Evolutionary conservation across 2,888 invertebrate genomes (phyloP), one percentile per base, ranked within the genome.

Genomic region (Athalia rosae): DNA sequence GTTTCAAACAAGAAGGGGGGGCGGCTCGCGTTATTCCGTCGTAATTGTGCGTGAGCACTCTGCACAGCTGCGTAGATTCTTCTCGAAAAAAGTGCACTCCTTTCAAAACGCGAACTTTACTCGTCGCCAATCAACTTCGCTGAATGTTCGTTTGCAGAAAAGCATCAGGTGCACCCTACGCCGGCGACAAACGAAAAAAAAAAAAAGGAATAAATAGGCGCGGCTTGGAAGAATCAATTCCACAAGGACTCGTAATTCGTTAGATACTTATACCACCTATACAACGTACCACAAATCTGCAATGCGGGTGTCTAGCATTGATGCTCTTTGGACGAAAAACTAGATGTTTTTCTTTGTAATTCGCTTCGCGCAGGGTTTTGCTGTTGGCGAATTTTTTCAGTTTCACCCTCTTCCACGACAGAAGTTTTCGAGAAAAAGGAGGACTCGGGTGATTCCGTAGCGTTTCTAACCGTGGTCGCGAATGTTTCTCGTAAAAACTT

Each of bases 21-120:
- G n/a, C 56, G 71, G 11, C 71, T 28, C 4, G 0, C 6, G 28
- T 8, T 69, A 43, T 69, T 56, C 50, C 8, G 69, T 13, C 13
- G 8, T 69, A 69, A 69, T 69, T 69, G 41, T 56, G 53, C 69
- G 69, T 69, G 28, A 43, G 53, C 53, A 69, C 0, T 11, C n/a
- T n/a, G 53, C 53, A 69, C 63, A n/a, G n/a, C 15, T 41, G 28
- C 28, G 28, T 41, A 41, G n/a, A 9, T 69, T 8, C 28, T 8
- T 15, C 43, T 28, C 28, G 28, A 3, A 43, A 69, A 53, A 69
- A 69, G 53, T 50, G 53, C 15, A 13, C 43, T 56, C 48, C 9
- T n/a, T 47, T 48, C 15, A 4, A 13, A 8, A 64, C 6, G 4
- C 47, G 0, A 4, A 8, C n/a, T 43, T 43, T 47, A 28, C 28